phyloP scores from a whole-genome alignment of 1,140 invertebrate genomes.

The Gonioctena quinquepunctata region DNA sequence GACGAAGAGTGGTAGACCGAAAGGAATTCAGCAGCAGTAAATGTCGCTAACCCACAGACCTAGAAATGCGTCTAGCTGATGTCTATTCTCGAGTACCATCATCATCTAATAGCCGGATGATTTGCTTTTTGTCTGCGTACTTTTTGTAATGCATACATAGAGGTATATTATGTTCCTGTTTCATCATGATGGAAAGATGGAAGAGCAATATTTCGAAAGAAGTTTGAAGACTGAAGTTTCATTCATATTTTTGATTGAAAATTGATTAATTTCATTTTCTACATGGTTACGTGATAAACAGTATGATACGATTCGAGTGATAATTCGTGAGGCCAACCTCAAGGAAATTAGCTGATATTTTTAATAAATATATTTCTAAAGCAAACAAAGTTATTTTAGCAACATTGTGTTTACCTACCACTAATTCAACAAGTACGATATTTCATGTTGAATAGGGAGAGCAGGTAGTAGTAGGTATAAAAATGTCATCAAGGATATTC shows the following conservation, averaged over 20 bases:
- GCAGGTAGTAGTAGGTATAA: too few species aligned
- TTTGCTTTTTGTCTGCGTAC: not conserved
- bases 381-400: too few species aligned
- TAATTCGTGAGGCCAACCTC: too few species aligned
- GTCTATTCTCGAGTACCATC: conserved; percentile 4
- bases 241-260: too few species aligned
- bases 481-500: too few species aligned
- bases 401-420: too few species aligned
- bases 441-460: too few species aligned
- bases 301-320: too few species aligned
- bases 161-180: not conserved
- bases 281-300: too few species aligned
- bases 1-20: not conserved
- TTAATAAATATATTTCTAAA: too few species aligned
- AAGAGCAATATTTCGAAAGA: not conserved
- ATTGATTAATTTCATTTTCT: not conserved
- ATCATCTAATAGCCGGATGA: not conserved
- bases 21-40: not conserved
- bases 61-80: not conserved
- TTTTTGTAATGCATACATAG: not conserved
- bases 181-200: not conserved
- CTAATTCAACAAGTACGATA: too few species aligned
- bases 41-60: conserved; percentile 6
- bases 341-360: too few species aligned
- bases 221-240: not conserved